These are phyloP conservation scores for Galerucella calmariensis DNA, from an alignment of 2,888 invertebrate species.

Conservation along the genomic window DNA sequence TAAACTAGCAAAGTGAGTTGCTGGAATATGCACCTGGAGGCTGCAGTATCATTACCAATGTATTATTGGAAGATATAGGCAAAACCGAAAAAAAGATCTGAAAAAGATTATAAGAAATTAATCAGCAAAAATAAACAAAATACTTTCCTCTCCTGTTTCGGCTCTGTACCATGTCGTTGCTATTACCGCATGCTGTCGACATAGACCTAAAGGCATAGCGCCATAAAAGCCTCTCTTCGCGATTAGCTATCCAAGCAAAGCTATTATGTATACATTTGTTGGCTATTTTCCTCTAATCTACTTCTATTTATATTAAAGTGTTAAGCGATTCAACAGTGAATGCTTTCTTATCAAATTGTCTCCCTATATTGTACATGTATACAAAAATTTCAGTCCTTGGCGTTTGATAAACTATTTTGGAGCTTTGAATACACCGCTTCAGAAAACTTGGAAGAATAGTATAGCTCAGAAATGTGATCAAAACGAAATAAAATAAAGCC, in stretches of 20 bases:
- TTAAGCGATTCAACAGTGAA: conserved; percentile 33
- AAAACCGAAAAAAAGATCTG: too few species aligned
- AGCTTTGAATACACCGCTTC: too few species aligned
- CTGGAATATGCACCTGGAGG: too few species aligned
- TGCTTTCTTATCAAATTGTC: conserved; percentile 31
- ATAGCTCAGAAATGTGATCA: too few species aligned
- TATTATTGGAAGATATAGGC: too few species aligned
- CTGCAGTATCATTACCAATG: too few species aligned
- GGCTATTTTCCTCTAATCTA: conserved; percentile 32
- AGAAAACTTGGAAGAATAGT: too few species aligned
- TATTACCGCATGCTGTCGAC: conserved; percentile 22
- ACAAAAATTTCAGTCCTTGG: background rate
- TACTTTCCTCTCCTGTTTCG: conserved; percentile 10
- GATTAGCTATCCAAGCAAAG: conserved; percentile 30
- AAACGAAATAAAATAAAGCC: too few species aligned
- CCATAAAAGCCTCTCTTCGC: conserved; percentile 31
- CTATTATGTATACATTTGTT: conserved; percentile 30
- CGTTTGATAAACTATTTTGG: background rate
- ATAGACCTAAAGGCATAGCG: conserved; percentile 20
- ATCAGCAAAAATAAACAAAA: background rate
- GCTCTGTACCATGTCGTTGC: conserved; percentile 7
- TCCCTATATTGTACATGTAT: conserved; percentile 17
- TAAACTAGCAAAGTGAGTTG: too few species aligned
- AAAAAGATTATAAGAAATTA: too few species aligned
- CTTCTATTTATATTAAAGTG: conserved; percentile 33